phyloP scores from a whole-genome alignment of 2,113 vertebrate genomes.

The Bufo bufo region DNA sequence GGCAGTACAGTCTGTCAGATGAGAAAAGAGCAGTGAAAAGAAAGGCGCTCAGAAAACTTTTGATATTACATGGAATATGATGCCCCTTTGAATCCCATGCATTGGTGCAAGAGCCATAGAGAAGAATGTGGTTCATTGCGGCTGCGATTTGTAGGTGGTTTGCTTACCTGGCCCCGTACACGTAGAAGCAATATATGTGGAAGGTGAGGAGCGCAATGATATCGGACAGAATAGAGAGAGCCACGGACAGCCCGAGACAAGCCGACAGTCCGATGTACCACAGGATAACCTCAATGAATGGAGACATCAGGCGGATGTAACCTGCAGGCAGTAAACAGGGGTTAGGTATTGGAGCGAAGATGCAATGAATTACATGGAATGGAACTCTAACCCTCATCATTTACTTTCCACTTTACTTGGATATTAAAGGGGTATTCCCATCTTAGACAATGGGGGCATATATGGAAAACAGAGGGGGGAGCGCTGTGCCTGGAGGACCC shows the following conservation, averaged over 20 bases:
- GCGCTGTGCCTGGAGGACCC: too few relatives aligned
- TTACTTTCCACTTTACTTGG: too few relatives aligned
- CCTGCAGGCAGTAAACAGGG: conserved; percentile 69
- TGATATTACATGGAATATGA: not conserved
- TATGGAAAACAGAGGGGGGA: too few relatives aligned
- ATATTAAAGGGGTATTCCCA: too few relatives aligned
- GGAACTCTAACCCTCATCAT: too few relatives aligned
- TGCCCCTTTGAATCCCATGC: not conserved
- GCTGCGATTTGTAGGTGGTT: not conserved
- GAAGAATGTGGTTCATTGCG: not conserved
- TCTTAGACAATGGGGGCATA: too few relatives aligned
- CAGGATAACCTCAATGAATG: conserved; percentile 92
- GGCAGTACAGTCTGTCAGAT: conserved; percentile 84
- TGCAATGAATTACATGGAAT: not conserved
- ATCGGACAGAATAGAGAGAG: conserved; percentile 90
- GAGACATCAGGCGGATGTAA: conserved; percentile 95
- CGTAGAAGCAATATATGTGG: conserved; percentile 99
- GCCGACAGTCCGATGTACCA: conserved; percentile 94
- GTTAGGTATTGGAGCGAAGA: not conserved
- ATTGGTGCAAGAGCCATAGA: not conserved
- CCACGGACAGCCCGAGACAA: conserved; percentile 89
- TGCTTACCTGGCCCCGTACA: conserved; percentile 93
- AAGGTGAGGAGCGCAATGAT: conserved; percentile 93
- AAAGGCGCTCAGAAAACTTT: too few relatives aligned
- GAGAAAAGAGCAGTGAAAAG: conserved; percentile 23